Percentiles rank a stretch among this genome's conserved stretches.
phyloP scores from a whole-genome alignment of 2,113 vertebrate species.

The Phasianus colchicus region DNA sequence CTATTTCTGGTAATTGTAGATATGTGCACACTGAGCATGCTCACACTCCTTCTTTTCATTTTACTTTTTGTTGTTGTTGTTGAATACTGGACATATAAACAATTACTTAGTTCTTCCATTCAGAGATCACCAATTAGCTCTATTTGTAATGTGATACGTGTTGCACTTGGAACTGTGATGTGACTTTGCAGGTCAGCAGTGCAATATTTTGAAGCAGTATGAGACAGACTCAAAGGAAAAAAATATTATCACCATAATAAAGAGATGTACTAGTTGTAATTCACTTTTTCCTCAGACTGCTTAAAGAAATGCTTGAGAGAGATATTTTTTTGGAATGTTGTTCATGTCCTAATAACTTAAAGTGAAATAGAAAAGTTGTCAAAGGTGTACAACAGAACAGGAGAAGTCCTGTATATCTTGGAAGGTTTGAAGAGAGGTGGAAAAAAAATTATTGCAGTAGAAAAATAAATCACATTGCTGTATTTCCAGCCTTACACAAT shows the following conservation, averaged over 20 bases:
- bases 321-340: background rate
- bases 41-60: slow-evolving; percentile 57
- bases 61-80: slow-evolving; percentile 74
- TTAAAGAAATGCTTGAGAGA: background rate
- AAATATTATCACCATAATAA: background rate
- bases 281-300: background rate
- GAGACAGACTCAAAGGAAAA: background rate
- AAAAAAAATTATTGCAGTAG: background rate
- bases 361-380: background rate
- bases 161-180: slow-evolving; percentile 69
- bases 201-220: background rate
- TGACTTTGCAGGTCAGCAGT: background rate
- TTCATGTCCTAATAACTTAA: background rate
- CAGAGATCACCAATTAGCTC: slow-evolving; percentile 64
- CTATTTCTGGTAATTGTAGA: slow-evolving; percentile 84
- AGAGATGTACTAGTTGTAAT: background rate
- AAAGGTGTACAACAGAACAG: background rate
- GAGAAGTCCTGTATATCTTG: background rate
- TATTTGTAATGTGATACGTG: slow-evolving; percentile 64
- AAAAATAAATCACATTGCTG: rapidly evolving
- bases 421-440: background rate
- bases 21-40: slow-evolving; percentile 17
- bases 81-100: slow-evolving; percentile 70
- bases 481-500: background rate
- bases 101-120: slow-evolving; percentile 76